Evolutionary conservation across 1,140 invertebrate species (phyloP), one percentile per base, ranked within the genome.

Genomic region (Drosophila miranda): DNA sequence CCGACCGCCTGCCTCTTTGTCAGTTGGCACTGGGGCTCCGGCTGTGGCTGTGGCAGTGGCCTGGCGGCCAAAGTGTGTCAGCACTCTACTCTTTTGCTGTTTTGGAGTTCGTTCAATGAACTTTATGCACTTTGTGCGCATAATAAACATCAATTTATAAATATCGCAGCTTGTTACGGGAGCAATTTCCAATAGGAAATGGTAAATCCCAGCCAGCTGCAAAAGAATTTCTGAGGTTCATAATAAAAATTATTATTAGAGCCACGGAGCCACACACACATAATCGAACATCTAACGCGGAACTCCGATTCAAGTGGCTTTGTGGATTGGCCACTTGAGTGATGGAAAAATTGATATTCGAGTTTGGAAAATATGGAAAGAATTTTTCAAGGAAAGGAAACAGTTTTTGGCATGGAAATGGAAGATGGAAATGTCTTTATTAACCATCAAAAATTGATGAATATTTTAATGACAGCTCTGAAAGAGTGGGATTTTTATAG

Each of bases 81-180:
- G 81, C 81, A 84, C 81, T 26, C 23, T 26, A 5, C 23, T 23
- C 23, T 38, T 11, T 11, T 38, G 34, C 34, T 68, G 28, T 51
- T 51, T 23, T 51, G 26, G 57, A 54, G 44, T 46, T 57, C 81
- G 81, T 81, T 86, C 82, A 81, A 70, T 84, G 81, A 84, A 84
- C 81, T 63, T 70, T 48, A 56, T 75, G 77, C 77, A 81, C 73
- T 77, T 78, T 70, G 55, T 80, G 43, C 76, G 45, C 81, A 69
- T 80, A 86, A 86, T 87, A 84, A 84, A 84, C 81, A 84, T 81
- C 51, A 46, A 69, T 66, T 78, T 78, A 75, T 80, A 80, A 80
- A 80, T 82, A 82, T 38, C 74, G 52, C 74, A 74, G 63, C 67
- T 64, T 79, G 79, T 72, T 82, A 75, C 64, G 74, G 61, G 60